Evolutionary conservation across 2,113 vertebrate genomes (phyloP), one percentile per base, ranked within the genome.

Genomic region (Tachycineta bicolor): DNA sequence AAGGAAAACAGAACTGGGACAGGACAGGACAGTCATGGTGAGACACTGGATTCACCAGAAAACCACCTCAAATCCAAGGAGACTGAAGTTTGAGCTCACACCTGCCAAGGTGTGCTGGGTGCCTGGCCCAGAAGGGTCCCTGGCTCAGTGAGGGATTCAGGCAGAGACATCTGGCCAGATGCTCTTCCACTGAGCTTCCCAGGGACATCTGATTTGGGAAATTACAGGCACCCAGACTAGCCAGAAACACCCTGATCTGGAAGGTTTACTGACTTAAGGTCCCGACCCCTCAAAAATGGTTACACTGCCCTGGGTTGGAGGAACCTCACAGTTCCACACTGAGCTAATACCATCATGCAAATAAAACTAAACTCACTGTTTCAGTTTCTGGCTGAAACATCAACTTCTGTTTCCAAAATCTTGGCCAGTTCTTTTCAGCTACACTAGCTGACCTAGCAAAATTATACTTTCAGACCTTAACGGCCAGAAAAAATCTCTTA

Each of bases 101-200:
- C 21, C 65, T 67, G 24, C 44, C 0, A 0, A 52, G 31, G 5
- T 4, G 34, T 6, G 11, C 43, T 3, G 31, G 29, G 33, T 21
- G 31, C 41, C 28, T 26, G 52, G 20, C 47, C 53, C 64, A 52
- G 41, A 43, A 22, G 56, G 12, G 34, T 68, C 44, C n/a, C 13
- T 1, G 44, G 59, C 62, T 43, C 50, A 31, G 74, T 1, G 10
- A 87, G 69, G 60, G 22, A 26, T n/a, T 19, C 12, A 12, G 39
- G 46, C n/a, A 37, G 46, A 34, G 7, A 4, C 26, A 16, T 1
- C 0, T 1, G 28, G 59, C 41, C 46, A 14, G 71, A 55, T 14
- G n/a, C 21, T 75, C 56, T 67, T 53, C 59, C 55, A n/a, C 1
- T 2, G 19, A 81, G 28, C 20, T 44, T 60, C 44, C 37, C 73